Percentiles rank a stretch among this genome's conserved stretches.
These are phyloP conservation scores for Pelusios castaneus DNA, from an alignment of 2,113 vertebrate species.

Conservation along the genomic window DNA sequence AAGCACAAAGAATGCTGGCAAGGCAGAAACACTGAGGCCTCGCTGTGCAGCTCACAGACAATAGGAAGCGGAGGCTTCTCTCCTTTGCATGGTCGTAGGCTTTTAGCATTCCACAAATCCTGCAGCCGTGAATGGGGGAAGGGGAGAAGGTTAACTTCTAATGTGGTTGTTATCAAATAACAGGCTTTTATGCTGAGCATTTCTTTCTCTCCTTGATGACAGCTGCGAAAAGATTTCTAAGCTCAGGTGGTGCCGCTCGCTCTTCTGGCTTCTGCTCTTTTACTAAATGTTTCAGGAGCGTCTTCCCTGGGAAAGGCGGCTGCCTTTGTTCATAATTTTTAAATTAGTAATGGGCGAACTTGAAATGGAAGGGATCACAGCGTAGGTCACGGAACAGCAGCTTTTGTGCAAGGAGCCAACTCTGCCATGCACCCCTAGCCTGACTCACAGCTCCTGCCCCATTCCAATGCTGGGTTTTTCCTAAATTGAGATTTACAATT, in stretches of 20 bases:
- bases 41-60: not conserved
- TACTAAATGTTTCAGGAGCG: not conserved
- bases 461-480: not conserved
- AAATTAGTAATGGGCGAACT: not conserved
- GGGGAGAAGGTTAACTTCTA: not conserved
- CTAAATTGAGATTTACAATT: not conserved
- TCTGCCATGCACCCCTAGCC: not conserved
- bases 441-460: not conserved
- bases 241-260: not conserved
- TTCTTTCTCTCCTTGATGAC: not conserved
- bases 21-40: not conserved
- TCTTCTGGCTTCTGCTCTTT: not conserved
- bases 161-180: not conserved
- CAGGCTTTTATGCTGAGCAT: slow-evolving; percentile 34
- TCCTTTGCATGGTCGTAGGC: not conserved
- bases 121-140: accelerated
- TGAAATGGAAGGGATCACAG: not conserved
- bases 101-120: not conserved
- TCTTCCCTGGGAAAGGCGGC: not conserved
- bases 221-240: slow-evolving; percentile 31
- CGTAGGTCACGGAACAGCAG: accelerated
- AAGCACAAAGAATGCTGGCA: not conserved
- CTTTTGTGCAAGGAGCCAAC: not conserved
- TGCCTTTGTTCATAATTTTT: accelerated
- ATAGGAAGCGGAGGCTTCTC: not conserved